These are phyloP conservation scores for Callyntrura sp. DNA, from an alignment of 2,888 invertebrate species.

Conservation along the genomic window DNA sequence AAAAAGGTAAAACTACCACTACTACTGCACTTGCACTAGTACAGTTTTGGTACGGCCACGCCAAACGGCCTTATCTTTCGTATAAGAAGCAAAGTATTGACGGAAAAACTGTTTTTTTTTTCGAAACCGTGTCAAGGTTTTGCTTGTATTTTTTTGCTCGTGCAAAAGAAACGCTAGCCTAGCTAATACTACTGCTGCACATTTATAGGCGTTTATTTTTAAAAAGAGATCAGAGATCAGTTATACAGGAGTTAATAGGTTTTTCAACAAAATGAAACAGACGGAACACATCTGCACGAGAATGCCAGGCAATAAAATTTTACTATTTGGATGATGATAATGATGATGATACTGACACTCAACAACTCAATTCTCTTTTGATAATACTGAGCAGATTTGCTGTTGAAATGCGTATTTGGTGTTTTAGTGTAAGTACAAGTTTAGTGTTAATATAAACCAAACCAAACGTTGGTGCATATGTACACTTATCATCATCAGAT, in stretches of 20 bases:
- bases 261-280: not conserved
- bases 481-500: constrained; percentile 20
- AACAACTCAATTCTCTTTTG: not conserved
- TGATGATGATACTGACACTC: not conserved
- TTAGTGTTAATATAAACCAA: not conserved
- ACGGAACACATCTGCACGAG: not conserved
- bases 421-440: not conserved
- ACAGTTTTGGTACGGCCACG: not conserved
- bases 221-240: not conserved
- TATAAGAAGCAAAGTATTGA: not conserved
- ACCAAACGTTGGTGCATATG: not conserved
- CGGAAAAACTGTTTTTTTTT: constrained; percentile 12
- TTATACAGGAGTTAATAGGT: not conserved
- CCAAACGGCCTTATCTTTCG: constrained; percentile 10
- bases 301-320: not conserved
- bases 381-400: not conserved
- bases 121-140: constrained; percentile 54
- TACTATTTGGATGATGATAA: not conserved
- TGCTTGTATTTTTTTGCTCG: not conserved
- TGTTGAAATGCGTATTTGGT: constrained; percentile 23
- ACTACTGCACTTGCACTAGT: constrained; percentile 10
- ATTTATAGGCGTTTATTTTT: no score
- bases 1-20: constrained; percentile 1
- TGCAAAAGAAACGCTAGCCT: not conserved
- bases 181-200: not conserved